Evolutionary conservation across 2,113 vertebrate species (phyloP), one percentile per base, ranked within the genome.

Genomic region (Misgurnus anguillicaudatus): DNA sequence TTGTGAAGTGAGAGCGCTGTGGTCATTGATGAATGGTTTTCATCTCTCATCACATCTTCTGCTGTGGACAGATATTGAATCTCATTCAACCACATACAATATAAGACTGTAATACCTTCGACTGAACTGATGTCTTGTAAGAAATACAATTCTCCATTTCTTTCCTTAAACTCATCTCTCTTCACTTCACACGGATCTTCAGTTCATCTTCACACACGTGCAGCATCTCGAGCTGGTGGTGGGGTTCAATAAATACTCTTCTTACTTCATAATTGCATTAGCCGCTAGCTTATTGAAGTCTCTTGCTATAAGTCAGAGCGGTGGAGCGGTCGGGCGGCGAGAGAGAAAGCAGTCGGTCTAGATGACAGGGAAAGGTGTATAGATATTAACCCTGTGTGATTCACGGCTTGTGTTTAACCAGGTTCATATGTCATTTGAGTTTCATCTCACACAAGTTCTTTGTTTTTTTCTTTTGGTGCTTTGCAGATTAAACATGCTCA

Each of bases 201-300:
- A 39, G 77, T 71, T 73, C 47, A 0, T 4, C 8, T 60, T 45
- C 68, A 69, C 31, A 48, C 68, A 48, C 65, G 62, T 55, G 31
- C 58, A 66, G 58, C 82, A 14, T 82, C 66, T 72, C 53, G 58
- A 61, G 68, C 81, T 69, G 45, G 65, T 14, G 2, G 72, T 65
- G 24, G 64, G 80, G 70, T 11, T 81, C 78, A 87, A 90, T 87
- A 87, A 88, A 88, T 90, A 83, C 74, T 80, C 74, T 80, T 77
- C 84, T 86, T 88, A 75, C 79, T 73, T 79, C 72, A 86, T 91
- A 90, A 91, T 91, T 90, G 86, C 87, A 88, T 90, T 87, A 84
- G 84, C 89, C 88, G 85, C 88, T 86, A 68, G 90, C 88, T 87
- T 87, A 87, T 88, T 86, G 83, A 89, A 87, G 86, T 85, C 86